Base-by-base conservation (phyloP, 1,140 invertebrate genomes). In the Heliconius hewitsoni region DNA sequence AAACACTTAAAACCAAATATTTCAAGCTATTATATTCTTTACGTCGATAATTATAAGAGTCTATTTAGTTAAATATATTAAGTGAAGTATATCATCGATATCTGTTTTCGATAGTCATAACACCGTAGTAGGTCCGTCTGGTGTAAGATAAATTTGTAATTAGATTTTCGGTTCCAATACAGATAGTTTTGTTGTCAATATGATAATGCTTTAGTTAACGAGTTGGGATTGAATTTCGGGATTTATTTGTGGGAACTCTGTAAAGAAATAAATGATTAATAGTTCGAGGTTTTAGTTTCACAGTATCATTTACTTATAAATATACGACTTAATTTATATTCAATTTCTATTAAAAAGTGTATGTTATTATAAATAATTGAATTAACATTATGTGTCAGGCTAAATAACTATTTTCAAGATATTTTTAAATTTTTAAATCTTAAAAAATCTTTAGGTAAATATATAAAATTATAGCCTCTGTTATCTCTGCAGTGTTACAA, bases 1-100 rank as follows among this genome's bases (percentile, higher is more conserved):
- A 83, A 72, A 83, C 79, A 87, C 88, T 87, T 83, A 73, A 87
- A 83, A 84, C 42, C 75, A 34, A 57, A 72, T 70, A 78, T 23
- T n/a, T 30, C 37, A 80, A 72, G 55, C 37, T 19, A 55, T 76
- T 80, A 46, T 76, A 50, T 30, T 73, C 73, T 74, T 76, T 82
- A 82, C 42, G 6, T 3, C 1, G 5, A 5, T 66, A 4, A 2
- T 34, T 8, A 70, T 75, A 77, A 74, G 74, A 34, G 52, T 76
- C 16, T 76, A 34, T 50, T 73, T 72, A 9, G 9, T 60, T 34
- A 72, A 34, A 30, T 23, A 27, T 57, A 30, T 8, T 42, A 8
- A 34, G 18, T 78, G 50, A 72, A 81, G 71, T 60, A 70, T 60
- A 74, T 57, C 71, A 50, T 23, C 74, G 52, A 66, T 78, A 77